These are phyloP conservation scores for Dimorphilus gyrociliatus DNA, from an alignment of 2,888 invertebrate genomes.

Conservation along the genomic window DNA sequence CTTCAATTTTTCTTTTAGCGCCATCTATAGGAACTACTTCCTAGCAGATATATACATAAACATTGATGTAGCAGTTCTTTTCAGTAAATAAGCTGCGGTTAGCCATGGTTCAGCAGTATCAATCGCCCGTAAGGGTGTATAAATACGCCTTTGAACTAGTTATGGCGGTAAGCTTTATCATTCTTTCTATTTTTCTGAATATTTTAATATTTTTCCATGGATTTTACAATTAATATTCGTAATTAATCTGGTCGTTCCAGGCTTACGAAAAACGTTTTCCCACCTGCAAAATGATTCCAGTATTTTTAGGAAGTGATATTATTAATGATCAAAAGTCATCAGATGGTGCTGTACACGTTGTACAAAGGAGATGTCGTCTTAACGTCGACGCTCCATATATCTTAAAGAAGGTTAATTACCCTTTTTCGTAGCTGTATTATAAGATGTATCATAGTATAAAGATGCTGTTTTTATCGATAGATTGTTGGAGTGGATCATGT, in stretches of 20 bases:
- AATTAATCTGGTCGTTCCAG: conserved; percentile 40
- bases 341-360: conserved; percentile 59
- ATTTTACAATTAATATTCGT: not conserved
- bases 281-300: conserved; percentile 79
- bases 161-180: conserved; percentile 69
- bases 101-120: conserved; percentile 89
- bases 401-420: conserved; percentile 58
- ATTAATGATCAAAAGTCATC: conserved; percentile 57
- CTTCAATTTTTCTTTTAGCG: too few species aligned
- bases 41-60: too few species aligned
- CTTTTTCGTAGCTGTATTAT: conserved; percentile 2
- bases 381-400: conserved; percentile 85
- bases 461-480: conserved; percentile 38
- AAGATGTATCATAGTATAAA: not conserved
- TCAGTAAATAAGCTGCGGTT: too few species aligned
- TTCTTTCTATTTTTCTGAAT: not conserved
- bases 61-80: too few species aligned
- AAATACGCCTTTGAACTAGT: conserved; percentile 86
- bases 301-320: conserved; percentile 71
- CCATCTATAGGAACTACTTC: too few species aligned
- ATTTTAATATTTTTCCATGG: not conserved
- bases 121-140: conserved; percentile 82
- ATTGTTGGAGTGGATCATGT: conserved; percentile 78
- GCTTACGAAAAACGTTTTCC: conserved; percentile 87
- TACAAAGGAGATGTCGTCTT: conserved; percentile 68